These are phyloP conservation scores for Penaeus monodon DNA, from an alignment of 2,888 invertebrate genomes.

Conservation along the genomic window DNA sequence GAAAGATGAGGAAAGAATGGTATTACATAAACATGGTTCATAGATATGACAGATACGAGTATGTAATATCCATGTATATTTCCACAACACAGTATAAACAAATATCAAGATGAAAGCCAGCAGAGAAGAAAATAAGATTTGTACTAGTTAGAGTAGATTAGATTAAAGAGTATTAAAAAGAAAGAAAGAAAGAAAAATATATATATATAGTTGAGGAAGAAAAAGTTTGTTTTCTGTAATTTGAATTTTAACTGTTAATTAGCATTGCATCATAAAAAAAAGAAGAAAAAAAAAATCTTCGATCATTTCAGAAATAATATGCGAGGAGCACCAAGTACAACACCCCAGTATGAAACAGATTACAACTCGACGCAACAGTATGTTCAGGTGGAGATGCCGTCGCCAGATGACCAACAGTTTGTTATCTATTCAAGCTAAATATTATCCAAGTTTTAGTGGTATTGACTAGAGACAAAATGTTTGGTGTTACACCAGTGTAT, in stretches of 20 bases:
- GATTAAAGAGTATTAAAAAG: too few relatives aligned
- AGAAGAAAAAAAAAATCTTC: not conserved
- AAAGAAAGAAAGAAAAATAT: too few relatives aligned
- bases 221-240: not conserved
- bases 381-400: constrained; percentile 65
- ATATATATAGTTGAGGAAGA: not conserved
- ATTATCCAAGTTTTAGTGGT: constrained; percentile 2
- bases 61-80: too few relatives aligned
- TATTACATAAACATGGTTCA: too few relatives aligned
- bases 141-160: too few relatives aligned
- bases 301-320: constrained; percentile 60
- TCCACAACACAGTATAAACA: too few relatives aligned
- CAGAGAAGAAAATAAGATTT: too few relatives aligned
- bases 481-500: constrained; percentile 32
- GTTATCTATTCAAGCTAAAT: constrained; percentile 64
- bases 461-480: constrained; percentile 7
- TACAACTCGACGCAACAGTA: constrained; percentile 63
- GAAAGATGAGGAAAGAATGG: too few relatives aligned
- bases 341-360: constrained; percentile 63
- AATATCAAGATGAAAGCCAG: too few relatives aligned
- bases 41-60: too few relatives aligned
- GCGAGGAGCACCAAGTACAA: constrained; percentile 59
- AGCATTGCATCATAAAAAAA: not conserved
- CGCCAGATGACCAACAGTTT: constrained; percentile 64
- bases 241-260: not conserved